Evolutionary conservation across 1,140 invertebrate species (phyloP), one percentile per base, ranked within the genome.

Genomic region (Papilio glaucus): DNA sequence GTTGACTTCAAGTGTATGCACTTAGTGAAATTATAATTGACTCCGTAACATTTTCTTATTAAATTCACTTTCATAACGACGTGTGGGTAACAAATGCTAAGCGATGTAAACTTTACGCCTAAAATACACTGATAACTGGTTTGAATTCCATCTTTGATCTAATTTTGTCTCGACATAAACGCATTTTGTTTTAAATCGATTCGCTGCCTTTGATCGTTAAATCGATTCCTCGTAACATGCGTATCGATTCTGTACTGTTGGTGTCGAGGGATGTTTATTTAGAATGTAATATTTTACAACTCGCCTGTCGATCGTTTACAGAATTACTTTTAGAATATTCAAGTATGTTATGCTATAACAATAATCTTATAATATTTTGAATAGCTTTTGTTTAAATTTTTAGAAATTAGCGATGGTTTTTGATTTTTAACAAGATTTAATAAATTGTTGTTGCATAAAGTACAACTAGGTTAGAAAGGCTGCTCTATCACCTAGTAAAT

Each of bases 161-260:
- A 76, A 73, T 62, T 73, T 71, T 71, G 71, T 63, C 67, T 57
- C 67, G 42, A 67, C 4, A 45, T 67, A 67, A 15, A 62, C 57
- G 73, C 77, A 75, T 73, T 75, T 75, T 42, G 71, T 42, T 72
- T 61, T 53, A 71, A 79, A 82, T 82, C 78, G 76, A 79, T 73
- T 74, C 76, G 71, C 72, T 33, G 42, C 71, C 73, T 81, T 81
- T 81, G 77, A 81, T 76, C 71, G 29, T 62, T 69, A 29, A 53
- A 73, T 74, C 72, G 75, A 69, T 70, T 69, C 33, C n/a, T n/a
- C n/a, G n/a, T n/a, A n/a, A 73, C 63, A 69, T 39, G 63, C 65
- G 53, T 62, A 74, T 21, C 70, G 63, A 72, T 72, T 39, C 13
- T 62, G 63, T 39, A 68, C 45, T 26, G 71, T 69, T n/a, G n/a